Evolutionary conservation across 2,113 vertebrate species (phyloP).

Genomic region (Equus quagga): DNA sequence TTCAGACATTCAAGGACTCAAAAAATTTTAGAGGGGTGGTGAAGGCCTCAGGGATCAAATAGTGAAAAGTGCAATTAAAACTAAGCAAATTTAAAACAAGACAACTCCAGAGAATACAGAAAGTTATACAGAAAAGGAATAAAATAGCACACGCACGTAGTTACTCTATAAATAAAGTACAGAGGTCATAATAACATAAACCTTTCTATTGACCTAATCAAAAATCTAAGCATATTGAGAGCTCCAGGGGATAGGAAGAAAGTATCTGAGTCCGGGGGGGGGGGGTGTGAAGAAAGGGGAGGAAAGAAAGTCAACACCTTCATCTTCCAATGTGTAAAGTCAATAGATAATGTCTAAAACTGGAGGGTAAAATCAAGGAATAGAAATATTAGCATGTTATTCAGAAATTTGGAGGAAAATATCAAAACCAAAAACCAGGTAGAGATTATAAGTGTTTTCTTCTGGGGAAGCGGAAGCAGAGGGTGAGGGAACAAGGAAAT

Average conservation of each 20-base stretch:
- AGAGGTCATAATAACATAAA: neutral
- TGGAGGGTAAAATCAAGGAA: neutral
- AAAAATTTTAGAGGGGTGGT: neutral
- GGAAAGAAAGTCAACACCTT: neutral
- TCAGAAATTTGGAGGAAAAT: slow-evolving; percentile 12
- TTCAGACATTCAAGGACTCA: neutral
- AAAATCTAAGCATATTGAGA: neutral
- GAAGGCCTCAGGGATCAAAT: neutral
- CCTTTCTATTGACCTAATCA: neutral
- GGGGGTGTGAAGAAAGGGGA: neutral
- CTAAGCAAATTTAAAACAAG: neutral
- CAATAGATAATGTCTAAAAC: neutral
- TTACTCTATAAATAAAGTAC: neutral
- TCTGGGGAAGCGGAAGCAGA: neutral
- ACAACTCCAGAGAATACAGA: neutral
- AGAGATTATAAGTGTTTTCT: neutral
- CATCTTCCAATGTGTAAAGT: neutral
- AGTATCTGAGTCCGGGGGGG: neutral
- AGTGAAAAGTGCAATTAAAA: neutral
- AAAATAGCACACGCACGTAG: neutral
- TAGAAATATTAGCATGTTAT: neutral
- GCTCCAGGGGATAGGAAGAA: neutral
- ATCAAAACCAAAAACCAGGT: neutral
- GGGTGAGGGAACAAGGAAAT: neutral
- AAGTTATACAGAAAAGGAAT: neutral